Percentiles rank a stretch among this genome's conserved stretches.
Conservation (phyloP, 1,140 invertebrate genomes). For the Trichoplusia ni region DNA sequence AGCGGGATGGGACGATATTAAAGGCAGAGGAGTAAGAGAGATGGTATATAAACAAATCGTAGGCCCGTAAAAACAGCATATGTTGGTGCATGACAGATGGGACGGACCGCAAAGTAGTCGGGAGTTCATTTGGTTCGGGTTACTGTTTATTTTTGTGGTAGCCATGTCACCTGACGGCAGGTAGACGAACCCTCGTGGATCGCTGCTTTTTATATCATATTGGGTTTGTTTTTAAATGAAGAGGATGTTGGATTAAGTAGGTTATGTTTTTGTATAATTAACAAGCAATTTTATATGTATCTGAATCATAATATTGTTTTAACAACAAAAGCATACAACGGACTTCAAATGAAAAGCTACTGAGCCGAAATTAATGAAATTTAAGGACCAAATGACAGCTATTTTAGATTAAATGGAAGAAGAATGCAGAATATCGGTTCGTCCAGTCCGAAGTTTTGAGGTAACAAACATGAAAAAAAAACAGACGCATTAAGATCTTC, state of each 20-base stretch:
- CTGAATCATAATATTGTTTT: too few relatives aligned
- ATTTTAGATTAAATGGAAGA: too few relatives aligned
- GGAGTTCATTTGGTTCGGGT: conserved; percentile 60
- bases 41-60: conserved; percentile 72
- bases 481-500: too few relatives aligned
- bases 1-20: conserved; percentile 39
- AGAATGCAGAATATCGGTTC: too few relatives aligned
- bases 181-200: conserved; percentile 14
- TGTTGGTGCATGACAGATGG: conserved; percentile 71
- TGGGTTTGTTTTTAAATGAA: neutral
- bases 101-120: conserved; percentile 54
- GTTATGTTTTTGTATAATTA: too few relatives aligned
- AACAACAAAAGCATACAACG: too few relatives aligned
- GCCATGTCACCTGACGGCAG: conserved; percentile 18
- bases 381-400: too few relatives aligned
- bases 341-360: too few relatives aligned
- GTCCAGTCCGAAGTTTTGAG: too few relatives aligned
- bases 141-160: conserved; percentile 28
- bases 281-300: too few relatives aligned
- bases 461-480: too few relatives aligned
- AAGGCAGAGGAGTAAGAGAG: conserved; percentile 37
- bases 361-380: too few relatives aligned
- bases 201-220: neutral
- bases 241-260: neutral
- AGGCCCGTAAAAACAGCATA: conserved; percentile 69